Percentiles rank a stretch among this genome's conserved stretches.
These are phyloP conservation scores for Sylvicapra grimmia DNA, from an alignment of 2,113 vertebrate species.

Conservation along the genomic window DNA sequence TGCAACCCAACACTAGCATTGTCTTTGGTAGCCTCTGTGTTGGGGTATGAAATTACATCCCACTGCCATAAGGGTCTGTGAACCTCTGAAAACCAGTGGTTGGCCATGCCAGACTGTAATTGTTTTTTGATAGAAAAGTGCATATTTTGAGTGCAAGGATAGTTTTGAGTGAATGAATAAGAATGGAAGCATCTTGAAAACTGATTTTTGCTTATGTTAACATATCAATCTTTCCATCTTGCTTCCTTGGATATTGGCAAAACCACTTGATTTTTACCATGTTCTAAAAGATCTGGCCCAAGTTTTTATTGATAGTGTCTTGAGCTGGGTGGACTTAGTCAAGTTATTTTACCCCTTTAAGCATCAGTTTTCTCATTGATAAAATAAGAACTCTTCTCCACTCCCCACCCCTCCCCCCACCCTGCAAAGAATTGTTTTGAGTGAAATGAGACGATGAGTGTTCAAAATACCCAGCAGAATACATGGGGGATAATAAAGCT, in stretches of 20 bases:
- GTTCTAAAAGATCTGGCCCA: not conserved
- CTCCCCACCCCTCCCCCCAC: not conserved
- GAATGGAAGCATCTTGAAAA: constrained; percentile 35
- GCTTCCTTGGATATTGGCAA: not conserved
- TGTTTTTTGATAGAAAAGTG: constrained; percentile 54
- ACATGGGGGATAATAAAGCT: not conserved
- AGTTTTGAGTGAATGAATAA: constrained; percentile 62
- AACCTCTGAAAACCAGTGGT: constrained; percentile 57
- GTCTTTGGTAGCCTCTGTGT: constrained; percentile 56
- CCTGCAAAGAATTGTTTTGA: not conserved
- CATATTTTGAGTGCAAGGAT: constrained; percentile 34
- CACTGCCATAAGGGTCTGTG: constrained; percentile 20
- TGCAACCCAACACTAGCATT: constrained; percentile 67
- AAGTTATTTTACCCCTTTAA: not conserved
- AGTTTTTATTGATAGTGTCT: not conserved
- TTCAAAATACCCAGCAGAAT: not conserved
- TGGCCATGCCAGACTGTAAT: constrained; percentile 60
- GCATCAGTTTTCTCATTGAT: not conserved
- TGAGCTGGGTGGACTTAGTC: not conserved
- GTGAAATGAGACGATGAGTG: not conserved
- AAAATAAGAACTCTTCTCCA: not conserved
- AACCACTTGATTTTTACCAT: not conserved
- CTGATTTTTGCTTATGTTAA: constrained; percentile 4
- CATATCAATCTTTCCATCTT: constrained; percentile 12
- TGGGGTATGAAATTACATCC: constrained; percentile 61